These are phyloP conservation scores for Peromyscus melanophrys DNA, from an alignment of 2,797 vertebrate species.

Conservation along the genomic window DNA sequence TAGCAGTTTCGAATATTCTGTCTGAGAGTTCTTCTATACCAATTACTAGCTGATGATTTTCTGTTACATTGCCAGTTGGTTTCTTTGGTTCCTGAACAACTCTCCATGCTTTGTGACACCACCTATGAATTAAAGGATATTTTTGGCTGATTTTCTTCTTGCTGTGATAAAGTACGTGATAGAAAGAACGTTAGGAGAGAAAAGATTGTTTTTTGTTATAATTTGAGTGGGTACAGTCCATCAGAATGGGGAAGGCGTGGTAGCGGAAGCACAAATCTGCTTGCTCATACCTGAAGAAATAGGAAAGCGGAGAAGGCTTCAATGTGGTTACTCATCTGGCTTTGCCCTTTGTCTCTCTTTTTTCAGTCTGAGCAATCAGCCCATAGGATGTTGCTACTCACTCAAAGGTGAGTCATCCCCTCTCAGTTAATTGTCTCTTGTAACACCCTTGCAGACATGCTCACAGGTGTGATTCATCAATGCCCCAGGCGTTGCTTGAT, in stretches of 20 bases:
- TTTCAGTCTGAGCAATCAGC: background rate
- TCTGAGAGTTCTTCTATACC: background rate
- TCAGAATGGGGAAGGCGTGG: background rate
- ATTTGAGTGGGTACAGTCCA: background rate
- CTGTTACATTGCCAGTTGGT: background rate
- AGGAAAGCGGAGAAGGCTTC: background rate
- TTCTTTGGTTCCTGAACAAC: background rate
- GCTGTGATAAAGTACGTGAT: background rate
- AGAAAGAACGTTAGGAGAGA: background rate
- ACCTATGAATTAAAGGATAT: background rate
- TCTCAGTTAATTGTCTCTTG: constrained; percentile 1
- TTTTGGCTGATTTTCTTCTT: background rate
- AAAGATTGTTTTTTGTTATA: background rate
- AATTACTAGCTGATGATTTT: background rate
- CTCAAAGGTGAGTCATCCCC: background rate
- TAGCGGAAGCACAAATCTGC: background rate
- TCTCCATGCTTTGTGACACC: background rate
- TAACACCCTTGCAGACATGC: background rate
- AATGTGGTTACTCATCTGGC: background rate
- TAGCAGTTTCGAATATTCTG: background rate
- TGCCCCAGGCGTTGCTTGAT: background rate
- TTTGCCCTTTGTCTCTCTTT: background rate
- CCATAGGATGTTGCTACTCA: background rate
- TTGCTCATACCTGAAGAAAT: background rate
- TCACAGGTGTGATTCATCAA: constrained; percentile 16